These are phyloP conservation scores for Whitmania pigra DNA, from an alignment of 1,140 invertebrate genomes.

Conservation along the genomic window DNA sequence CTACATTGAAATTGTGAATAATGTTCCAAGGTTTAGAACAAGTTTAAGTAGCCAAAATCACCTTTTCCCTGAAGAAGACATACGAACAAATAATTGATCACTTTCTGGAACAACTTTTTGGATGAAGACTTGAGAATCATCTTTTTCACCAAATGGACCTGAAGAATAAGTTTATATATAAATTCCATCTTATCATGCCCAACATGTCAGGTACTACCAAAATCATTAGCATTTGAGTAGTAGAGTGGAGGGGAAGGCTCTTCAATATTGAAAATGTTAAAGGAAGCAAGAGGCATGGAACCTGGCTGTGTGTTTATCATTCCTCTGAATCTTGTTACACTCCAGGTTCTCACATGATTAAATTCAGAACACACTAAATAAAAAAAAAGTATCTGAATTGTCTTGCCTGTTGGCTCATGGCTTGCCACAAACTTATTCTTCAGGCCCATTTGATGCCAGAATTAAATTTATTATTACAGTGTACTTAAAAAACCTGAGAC, in stretches of 20 bases:
- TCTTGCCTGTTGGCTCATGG: not conserved
- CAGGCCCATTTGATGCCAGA: not conserved
- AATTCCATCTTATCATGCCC: not conserved
- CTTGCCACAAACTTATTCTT: too few relatives aligned
- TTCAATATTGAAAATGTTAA: conserved; percentile 84
- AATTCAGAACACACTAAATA: conserved; percentile 78
- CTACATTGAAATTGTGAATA: conserved; percentile 42
- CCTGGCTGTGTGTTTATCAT: conserved; percentile 96
- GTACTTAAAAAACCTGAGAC: conserved; percentile 54
- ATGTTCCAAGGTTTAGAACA: not conserved
- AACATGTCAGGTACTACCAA: conserved; percentile 43
- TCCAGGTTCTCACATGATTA: conserved; percentile 93
- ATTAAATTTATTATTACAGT: not conserved
- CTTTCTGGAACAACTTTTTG: conserved; percentile 94
- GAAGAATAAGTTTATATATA: not conserved
- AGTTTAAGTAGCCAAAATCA: conserved; percentile 31
- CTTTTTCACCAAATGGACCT: conserved; percentile 92
- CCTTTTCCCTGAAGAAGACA: conserved; percentile 87
- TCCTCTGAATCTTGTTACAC: conserved; percentile 77
- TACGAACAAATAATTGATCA: conserved; percentile 78
- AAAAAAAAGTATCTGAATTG: not conserved
- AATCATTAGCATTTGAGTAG: conserved; percentile 65
- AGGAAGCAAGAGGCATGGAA: conserved; percentile 85
- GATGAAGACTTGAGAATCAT: conserved; percentile 92
- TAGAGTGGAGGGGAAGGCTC: conserved; percentile 63